Evolutionary conservation across 2,797 vertebrate species (phyloP).

Genomic region (Hippocampus kuda): DNA sequence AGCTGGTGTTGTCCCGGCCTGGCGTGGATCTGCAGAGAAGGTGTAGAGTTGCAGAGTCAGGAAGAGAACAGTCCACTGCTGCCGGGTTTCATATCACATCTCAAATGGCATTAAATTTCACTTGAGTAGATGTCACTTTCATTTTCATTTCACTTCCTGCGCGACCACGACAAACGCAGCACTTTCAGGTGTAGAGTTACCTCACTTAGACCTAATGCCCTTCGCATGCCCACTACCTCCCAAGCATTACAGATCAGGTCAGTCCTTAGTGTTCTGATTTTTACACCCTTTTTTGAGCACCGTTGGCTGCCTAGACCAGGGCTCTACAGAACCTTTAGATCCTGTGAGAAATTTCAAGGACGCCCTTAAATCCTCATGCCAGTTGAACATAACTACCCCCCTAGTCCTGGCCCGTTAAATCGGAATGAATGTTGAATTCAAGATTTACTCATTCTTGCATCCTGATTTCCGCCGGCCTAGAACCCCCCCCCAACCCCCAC

Average conservation of each 20-base stretch:
- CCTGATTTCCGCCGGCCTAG: no score
- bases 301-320: not conserved
- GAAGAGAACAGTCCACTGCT: not conserved
- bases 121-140: not conserved
- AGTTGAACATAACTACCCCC: no score
- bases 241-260: not conserved
- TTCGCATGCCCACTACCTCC: not conserved
- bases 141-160: not conserved
- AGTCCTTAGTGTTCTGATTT: not conserved
- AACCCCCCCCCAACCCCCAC: no score
- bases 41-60: conserved; percentile 2
- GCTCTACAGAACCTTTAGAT: not conserved
- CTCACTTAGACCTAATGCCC: not conserved
- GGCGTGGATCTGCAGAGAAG: conserved; percentile 60
- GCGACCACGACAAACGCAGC: not conserved
- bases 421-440: no score
- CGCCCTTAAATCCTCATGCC: not conserved
- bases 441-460: no score
- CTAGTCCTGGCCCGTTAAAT: no score
- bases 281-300: not conserved
- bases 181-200: conserved; percentile 1
- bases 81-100: not conserved
- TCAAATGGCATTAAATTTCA: not conserved
- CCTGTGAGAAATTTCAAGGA: not conserved
- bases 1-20: conserved; percentile 63